A percentile compares a stretch with the other conserved stretches of the same genome.
These are phyloP conservation scores for Epistrophella euchroma DNA, from an alignment of 2,888 invertebrate species.

Conservation along the genomic window DNA sequence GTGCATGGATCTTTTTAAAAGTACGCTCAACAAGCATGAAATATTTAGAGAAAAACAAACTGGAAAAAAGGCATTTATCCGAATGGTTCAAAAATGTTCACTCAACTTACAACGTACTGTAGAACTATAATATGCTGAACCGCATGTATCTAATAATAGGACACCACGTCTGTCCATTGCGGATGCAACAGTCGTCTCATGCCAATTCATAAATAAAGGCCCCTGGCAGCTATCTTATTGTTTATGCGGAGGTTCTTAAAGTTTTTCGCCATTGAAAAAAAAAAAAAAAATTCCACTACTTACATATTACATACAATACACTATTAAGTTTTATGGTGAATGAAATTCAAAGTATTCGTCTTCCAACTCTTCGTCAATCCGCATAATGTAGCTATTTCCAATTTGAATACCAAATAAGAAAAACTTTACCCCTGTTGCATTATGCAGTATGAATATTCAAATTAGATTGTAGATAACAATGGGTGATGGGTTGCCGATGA, in stretches of 20 bases:
- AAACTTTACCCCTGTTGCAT: slow-evolving; percentile 4
- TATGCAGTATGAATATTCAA: slow-evolving; percentile 23
- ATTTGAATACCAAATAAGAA: slow-evolving; percentile 42
- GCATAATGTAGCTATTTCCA: slow-evolving; percentile 16
- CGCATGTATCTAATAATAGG: slow-evolving; percentile 23
- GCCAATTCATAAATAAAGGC: slow-evolving; percentile 9
- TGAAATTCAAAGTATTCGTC: slow-evolving; percentile 11
- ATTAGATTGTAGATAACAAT: slow-evolving; percentile 26
- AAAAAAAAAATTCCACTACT: not conserved
- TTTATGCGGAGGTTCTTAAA: not conserved
- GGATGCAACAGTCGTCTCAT: slow-evolving; percentile 21
- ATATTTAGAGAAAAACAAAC: not conserved
- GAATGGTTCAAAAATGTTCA: not conserved
- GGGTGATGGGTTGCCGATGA: slow-evolving; percentile 36
- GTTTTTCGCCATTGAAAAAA: not conserved
- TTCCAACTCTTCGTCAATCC: not conserved
- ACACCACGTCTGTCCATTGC: slow-evolving; percentile 31
- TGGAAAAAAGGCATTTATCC: not conserved
- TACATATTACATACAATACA: not conserved
- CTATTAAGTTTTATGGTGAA: not conserved
- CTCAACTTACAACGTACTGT: not conserved
- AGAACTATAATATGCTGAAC: not conserved
- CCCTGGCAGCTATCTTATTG: not conserved
- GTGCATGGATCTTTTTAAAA: not conserved
- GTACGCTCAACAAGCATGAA: not conserved